Evolutionary conservation across 2,113 vertebrate species (phyloP).

Genomic region (Panthera tigris): DNA sequence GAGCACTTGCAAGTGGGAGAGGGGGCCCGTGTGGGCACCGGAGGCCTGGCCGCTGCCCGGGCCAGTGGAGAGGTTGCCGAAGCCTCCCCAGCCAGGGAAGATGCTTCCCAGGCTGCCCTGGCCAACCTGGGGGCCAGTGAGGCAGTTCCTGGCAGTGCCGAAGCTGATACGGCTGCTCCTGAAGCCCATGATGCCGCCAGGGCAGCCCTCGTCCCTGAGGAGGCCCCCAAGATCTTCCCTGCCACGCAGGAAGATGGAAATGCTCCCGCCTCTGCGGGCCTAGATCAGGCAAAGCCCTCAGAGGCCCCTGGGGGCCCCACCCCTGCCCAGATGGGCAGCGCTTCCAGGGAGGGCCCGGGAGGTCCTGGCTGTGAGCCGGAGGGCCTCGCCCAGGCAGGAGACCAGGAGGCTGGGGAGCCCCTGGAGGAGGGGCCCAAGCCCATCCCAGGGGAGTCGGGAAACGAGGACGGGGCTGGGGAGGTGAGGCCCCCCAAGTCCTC

Average conservation of each 20-base stretch:
- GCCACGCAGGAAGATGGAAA: not conserved
- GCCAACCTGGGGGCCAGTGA: not conserved
- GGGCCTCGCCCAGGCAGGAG: not conserved
- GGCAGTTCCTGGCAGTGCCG: not conserved
- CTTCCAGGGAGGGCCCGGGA: not conserved
- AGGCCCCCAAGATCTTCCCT: not conserved
- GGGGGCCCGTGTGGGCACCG: not conserved
- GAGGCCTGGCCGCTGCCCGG: too few species aligned
- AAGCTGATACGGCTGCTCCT: not conserved
- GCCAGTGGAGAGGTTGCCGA: not conserved
- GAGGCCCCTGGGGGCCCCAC: not conserved
- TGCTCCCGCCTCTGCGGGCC: not conserved
- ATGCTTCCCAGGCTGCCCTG: too few species aligned
- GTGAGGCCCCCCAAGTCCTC: not conserved
- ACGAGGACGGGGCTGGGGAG: not conserved
- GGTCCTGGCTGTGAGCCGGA: not conserved
- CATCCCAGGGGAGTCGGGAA: not conserved
- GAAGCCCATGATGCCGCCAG: not conserved
- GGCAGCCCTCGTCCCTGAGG: not conserved
- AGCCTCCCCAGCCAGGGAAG: not conserved
- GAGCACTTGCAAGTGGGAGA: not conserved
- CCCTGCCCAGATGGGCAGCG: not conserved
- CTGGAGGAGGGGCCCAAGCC: not conserved
- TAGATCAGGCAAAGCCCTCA: not conserved
- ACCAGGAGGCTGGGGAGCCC: not conserved